Conservation (phyloP, 1,140 invertebrate genomes). For the Cepaea nemoralis region DNA sequence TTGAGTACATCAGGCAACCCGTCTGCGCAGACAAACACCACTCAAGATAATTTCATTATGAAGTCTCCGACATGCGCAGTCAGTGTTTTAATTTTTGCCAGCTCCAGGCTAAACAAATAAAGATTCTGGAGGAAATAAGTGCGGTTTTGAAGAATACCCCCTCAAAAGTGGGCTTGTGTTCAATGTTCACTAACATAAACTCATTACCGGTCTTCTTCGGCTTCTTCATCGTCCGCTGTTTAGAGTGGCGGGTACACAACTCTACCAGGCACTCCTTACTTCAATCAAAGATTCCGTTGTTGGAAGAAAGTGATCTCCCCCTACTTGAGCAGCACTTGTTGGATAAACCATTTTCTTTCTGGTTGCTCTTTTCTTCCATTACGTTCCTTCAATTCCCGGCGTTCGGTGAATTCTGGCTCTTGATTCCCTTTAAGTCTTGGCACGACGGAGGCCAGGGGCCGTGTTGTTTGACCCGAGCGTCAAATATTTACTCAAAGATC, state of each 20-base stretch:
- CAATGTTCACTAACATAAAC: neutral
- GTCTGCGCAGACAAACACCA: too few species aligned
- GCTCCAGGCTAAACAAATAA: too few species aligned
- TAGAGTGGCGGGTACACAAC: neutral
- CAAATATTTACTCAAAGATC: constrained; percentile 20
- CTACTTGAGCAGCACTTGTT: neutral
- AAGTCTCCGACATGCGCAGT: too few species aligned
- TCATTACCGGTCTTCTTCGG: neutral
- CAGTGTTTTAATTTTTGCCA: too few species aligned
- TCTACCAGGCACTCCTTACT: neutral
- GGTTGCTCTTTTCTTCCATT: neutral
- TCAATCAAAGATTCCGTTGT: neutral
- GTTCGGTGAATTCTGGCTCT: neutral
- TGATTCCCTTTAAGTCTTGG: neutral
- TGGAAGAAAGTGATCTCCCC: neutral
- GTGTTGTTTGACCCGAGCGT: neutral
- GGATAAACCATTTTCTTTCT: neutral
- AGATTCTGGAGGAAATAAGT: neutral
- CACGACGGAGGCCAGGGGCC: neutral
- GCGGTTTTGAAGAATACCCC: neutral
- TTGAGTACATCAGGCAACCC: too few species aligned
- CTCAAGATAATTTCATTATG: too few species aligned
- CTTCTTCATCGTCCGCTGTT: neutral
- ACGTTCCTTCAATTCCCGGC: neutral
- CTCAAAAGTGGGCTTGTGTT: neutral